phyloP scores from a whole-genome alignment of 2,888 invertebrate genomes.

The Hyposoter didymator region DNA sequence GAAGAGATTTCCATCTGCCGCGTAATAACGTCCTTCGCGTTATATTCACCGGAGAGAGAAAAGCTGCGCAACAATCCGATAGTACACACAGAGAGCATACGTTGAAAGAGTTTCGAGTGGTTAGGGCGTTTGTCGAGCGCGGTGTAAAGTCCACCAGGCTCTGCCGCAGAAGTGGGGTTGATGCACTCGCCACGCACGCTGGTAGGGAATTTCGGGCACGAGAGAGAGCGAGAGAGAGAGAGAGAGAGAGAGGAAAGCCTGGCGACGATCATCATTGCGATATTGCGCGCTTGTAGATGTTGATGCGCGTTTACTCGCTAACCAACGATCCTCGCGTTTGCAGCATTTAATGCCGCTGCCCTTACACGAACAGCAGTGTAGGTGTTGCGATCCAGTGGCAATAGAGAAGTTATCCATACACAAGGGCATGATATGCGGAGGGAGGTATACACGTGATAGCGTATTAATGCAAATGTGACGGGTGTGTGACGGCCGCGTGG shows the following conservation, averaged over 20 bases:
- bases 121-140: constrained; percentile 34
- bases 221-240: constrained; percentile 32
- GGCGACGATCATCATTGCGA: constrained; percentile 59
- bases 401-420: constrained; percentile 37
- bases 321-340: constrained; percentile 36
- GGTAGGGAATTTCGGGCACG: background rate
- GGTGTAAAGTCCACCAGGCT: constrained; percentile 14
- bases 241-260: constrained; percentile 30
- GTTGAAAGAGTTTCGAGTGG: constrained; percentile 58
- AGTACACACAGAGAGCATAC: constrained; percentile 1
- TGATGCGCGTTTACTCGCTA: constrained; percentile 54
- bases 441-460: constrained; percentile 45
- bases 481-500: constrained; percentile 79
- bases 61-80: background rate
- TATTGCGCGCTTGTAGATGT: constrained; percentile 31
- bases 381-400: constrained; percentile 15
- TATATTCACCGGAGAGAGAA: background rate
- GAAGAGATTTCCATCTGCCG: constrained; percentile 25
- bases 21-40: constrained; percentile 16
- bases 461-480: constrained; percentile 80
- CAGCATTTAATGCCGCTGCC: constrained; percentile 1
- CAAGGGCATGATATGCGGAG: constrained; percentile 13
- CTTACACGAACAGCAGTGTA: constrained; percentile 26
- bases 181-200: constrained; percentile 48
- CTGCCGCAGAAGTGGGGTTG: constrained; percentile 36